These are phyloP conservation scores for Sterna hirundo DNA, from an alignment of 2,113 vertebrate species.

Conservation along the genomic window DNA sequence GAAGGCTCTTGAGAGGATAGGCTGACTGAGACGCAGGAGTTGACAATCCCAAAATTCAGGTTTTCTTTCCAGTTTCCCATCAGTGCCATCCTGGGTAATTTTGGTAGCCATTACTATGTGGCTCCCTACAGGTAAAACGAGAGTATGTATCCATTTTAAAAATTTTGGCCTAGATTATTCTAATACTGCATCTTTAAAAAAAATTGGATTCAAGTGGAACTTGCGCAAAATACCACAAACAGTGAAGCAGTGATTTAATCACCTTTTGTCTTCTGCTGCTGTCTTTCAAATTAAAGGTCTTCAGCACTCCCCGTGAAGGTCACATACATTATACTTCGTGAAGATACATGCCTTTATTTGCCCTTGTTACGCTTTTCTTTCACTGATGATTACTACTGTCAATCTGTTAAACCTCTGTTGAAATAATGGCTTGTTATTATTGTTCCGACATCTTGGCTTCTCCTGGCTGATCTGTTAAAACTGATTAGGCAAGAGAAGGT, in stretches of 20 bases:
- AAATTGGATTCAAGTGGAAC: neutral
- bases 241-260: neutral
- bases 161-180: neutral
- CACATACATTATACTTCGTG: neutral
- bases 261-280: neutral
- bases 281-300: neutral
- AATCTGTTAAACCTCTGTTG: neutral
- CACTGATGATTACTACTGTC: neutral
- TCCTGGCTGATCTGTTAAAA: neutral
- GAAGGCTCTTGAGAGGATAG: neutral
- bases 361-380: neutral
- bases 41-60: neutral
- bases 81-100: neutral
- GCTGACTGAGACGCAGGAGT: neutral
- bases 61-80: neutral
- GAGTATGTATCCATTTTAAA: neutral
- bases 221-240: neutral
- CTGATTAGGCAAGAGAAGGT: neutral
- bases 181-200: neutral
- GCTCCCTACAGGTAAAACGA: neutral
- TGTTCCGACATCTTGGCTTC: neutral
- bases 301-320: neutral
- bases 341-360: neutral
- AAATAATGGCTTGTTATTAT: neutral
- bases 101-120: neutral